These are phyloP conservation scores for Picathartes gymnocephalus DNA, from an alignment of 2,113 vertebrate species.

Conservation along the genomic window DNA sequence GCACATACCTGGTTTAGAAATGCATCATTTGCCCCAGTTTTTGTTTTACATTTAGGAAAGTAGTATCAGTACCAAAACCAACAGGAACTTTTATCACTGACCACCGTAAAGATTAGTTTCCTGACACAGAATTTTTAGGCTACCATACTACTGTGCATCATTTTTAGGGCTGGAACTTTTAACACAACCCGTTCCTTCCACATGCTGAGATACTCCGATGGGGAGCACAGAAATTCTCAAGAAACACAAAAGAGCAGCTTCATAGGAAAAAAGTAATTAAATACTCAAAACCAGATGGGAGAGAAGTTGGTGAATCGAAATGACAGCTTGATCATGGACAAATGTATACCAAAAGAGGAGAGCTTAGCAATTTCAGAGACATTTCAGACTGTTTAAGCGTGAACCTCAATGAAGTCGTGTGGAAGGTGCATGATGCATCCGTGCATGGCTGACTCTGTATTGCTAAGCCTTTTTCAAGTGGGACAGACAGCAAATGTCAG, in stretches of 20 bases:
- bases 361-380: neutral
- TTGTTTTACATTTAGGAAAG: neutral
- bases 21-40: neutral
- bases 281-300: neutral
- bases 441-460: accelerated
- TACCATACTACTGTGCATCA: neutral
- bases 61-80: neutral
- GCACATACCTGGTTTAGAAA: neutral
- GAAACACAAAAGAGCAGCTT: neutral
- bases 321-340: neutral
- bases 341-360: neutral
- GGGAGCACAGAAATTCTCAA: neutral
- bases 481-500: neutral
- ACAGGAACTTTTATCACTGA: neutral
- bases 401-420: neutral
- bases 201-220: neutral
- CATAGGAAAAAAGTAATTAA: neutral
- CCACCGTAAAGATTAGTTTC: neutral
- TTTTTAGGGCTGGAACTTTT: neutral
- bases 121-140: neutral
- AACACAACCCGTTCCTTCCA: neutral
- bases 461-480: neutral
- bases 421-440: neutral
- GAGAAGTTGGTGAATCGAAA: neutral
- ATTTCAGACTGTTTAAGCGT: neutral